Conservation (phyloP, 2,113 vertebrate genomes). For the Cricetomys ansorgei region DNA sequence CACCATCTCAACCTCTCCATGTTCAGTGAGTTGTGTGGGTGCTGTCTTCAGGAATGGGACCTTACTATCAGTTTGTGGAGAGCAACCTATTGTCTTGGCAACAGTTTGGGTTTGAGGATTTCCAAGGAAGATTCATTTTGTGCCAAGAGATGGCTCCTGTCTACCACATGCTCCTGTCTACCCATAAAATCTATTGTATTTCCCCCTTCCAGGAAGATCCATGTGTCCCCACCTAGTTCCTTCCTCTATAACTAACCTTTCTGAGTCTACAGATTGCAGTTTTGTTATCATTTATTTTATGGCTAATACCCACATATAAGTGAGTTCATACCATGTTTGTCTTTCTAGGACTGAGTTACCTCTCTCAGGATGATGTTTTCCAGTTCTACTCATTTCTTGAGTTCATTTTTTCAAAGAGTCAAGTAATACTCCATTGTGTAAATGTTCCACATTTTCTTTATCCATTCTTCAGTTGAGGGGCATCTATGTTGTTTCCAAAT, state of each 20-base stretch:
- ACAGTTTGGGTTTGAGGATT: background rate
- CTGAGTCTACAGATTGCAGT: background rate
- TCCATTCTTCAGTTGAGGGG: background rate
- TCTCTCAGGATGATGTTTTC: background rate
- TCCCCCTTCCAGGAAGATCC: background rate
- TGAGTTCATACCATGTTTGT: background rate
- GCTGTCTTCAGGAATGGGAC: background rate
- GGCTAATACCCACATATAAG: background rate
- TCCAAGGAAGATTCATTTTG: background rate
- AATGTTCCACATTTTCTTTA: background rate
- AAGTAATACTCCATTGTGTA: background rate
- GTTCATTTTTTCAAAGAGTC: background rate
- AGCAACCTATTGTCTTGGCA: background rate
- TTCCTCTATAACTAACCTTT: conserved; percentile 32
- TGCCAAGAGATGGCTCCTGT: background rate
- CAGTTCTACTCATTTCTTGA: background rate
- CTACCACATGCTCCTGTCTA: background rate
- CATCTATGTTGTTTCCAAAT: background rate
- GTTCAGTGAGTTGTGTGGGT: background rate
- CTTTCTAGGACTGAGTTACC: background rate
- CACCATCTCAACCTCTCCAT: background rate
- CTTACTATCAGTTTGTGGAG: background rate
- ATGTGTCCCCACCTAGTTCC: background rate
- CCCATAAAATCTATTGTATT: background rate
- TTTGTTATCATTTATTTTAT: background rate